A percentile compares a stretch with the other conserved stretches of the same genome.
phyloP scores from a whole-genome alignment of 2,113 vertebrate genomes.

The Tragelaphus buxtoni region DNA sequence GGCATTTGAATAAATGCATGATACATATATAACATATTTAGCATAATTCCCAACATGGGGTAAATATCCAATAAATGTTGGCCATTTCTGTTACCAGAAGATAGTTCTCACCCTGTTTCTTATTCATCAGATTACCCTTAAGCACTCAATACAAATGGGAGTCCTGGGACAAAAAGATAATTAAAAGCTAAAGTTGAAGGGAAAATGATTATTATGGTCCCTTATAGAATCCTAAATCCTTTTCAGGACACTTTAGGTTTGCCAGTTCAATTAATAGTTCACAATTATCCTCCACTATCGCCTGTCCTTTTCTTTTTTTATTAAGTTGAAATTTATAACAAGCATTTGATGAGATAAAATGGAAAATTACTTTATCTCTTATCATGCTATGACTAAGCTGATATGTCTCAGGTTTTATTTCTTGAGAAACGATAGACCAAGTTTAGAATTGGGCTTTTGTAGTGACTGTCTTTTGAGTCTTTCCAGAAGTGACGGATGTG shows the following conservation, averaged over 20 bases:
- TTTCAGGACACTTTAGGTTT: background rate
- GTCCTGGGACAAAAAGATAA: background rate
- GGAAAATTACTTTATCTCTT: background rate
- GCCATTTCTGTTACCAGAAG: background rate
- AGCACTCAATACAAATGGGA: constrained; percentile 2
- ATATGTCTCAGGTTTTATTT: background rate
- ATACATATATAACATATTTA: background rate
- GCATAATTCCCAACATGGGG: background rate
- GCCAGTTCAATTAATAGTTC: constrained; percentile 31
- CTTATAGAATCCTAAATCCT: constrained; percentile 20
- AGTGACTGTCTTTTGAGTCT: background rate
- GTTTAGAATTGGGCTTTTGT: background rate
- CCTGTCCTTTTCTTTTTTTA: background rate
- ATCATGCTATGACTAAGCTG: background rate
- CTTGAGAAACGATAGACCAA: background rate
- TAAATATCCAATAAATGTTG: background rate
- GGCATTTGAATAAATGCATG: background rate
- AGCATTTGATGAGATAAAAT: background rate
- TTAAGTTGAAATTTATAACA: constrained; percentile 37
- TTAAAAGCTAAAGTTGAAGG: constrained; percentile 22
- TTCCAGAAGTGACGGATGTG: background rate
- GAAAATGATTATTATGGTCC: constrained; percentile 21
- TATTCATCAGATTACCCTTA: constrained; percentile 7
- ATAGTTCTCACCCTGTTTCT: background rate
- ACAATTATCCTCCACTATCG: background rate